Evolutionary conservation across 1,140 invertebrate genomes (phyloP).

Genomic region (Apis laboriosa): DNA sequence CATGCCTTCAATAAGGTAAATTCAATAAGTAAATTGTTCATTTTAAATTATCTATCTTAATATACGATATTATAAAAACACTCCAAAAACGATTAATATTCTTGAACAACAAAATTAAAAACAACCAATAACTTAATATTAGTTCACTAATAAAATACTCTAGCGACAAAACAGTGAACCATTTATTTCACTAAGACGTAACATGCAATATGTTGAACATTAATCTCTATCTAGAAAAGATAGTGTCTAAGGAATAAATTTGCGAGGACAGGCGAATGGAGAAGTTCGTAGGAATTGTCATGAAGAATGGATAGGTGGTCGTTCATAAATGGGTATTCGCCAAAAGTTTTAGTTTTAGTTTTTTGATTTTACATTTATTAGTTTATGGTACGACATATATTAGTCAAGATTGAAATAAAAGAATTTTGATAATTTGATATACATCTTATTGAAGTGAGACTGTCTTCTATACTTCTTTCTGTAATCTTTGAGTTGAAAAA

Average conservation of each 20-base stretch:
- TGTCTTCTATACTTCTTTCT: not conserved
- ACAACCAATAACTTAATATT: not conserved
- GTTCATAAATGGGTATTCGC: not conserved
- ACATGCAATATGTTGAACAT: not conserved
- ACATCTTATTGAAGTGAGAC: not conserved
- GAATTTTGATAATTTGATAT: conserved; percentile 1
- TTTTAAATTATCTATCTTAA: too few relatives aligned
- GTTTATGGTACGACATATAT: not conserved
- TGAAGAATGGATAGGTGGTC: not conserved
- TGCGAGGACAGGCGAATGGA: not conserved
- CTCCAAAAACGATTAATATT: not conserved
- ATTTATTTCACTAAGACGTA: conserved; percentile 5
- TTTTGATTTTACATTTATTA: conserved; percentile 10
- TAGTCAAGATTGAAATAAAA: not conserved
- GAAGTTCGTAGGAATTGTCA: not conserved
- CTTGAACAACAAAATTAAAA: not conserved
- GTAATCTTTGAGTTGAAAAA: not conserved
- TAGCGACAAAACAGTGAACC: not conserved
- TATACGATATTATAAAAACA: too few relatives aligned
- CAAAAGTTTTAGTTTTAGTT: not conserved
- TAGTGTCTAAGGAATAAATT: not conserved
- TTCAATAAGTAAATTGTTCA: too few relatives aligned
- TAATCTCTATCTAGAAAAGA: conserved; percentile 10
- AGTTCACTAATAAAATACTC: not conserved
- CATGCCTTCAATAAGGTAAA: too few relatives aligned